These are phyloP conservation scores for Poecilia latipinna DNA, from an alignment of 2,113 vertebrate species.

Conservation along the genomic window DNA sequence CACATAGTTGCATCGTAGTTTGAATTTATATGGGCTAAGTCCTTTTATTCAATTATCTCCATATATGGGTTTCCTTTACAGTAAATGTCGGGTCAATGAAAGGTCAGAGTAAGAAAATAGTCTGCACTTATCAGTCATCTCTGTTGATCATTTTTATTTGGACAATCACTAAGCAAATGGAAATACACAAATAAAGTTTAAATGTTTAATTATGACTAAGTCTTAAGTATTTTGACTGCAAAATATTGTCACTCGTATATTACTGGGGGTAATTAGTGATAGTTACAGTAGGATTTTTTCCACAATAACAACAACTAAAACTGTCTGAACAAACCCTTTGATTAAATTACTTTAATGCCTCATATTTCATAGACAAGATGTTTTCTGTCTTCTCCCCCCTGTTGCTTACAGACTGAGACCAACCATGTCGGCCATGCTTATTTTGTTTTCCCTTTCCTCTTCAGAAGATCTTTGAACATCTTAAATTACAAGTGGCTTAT, in stretches of 20 bases:
- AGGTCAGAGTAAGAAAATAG: neutral
- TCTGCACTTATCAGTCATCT: neutral
- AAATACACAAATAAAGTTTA: neutral
- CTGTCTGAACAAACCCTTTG: neutral
- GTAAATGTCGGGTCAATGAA: neutral
- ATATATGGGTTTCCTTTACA: neutral
- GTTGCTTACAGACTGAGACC: neutral
- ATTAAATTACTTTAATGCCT: neutral
- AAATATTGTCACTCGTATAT: neutral
- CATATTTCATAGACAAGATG: constrained; percentile 10
- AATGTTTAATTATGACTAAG: neutral
- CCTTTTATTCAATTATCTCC: neutral
- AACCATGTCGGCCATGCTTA: neutral
- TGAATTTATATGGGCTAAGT: neutral
- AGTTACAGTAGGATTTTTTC: neutral
- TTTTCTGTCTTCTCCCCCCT: neutral
- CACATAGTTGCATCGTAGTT: neutral
- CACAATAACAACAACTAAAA: neutral
- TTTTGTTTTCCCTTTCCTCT: constrained; percentile 53
- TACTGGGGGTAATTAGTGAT: neutral
- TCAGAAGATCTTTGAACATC: constrained; percentile 56
- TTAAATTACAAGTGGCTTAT: constrained; percentile 63
- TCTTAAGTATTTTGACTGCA: neutral
- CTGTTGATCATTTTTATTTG: neutral
- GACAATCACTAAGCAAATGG: neutral